phyloP scores from a whole-genome alignment of 2,113 vertebrate genomes.

The pig (Sus scrofa) region T2T-Sscrofa CM000827.6:35497501-35498000 shows the following conservation, averaged over 20 bases:
- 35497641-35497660: not conserved
- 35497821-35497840: not conserved
- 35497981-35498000: too few species aligned
- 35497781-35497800: not conserved
- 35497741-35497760: not conserved
- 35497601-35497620: not conserved
- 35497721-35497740: not conserved
- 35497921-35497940: too few species aligned
- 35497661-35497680: not conserved
- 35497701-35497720: not conserved
- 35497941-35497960: too few species aligned
- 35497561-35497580: not conserved
- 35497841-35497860: not conserved
- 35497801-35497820: not conserved
- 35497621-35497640: not conserved
- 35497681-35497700: not conserved
- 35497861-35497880: too few species aligned
- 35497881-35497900: too few species aligned
- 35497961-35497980: too few species aligned
- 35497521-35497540: not conserved
- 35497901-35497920: too few species aligned
- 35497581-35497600: not conserved
- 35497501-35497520: not conserved
- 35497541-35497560: not conserved
- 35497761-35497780: not conserved